These are phyloP conservation scores for Heterotilapia buettikoferi DNA, from an alignment of 2,113 vertebrate species.

Conservation along the genomic window DNA sequence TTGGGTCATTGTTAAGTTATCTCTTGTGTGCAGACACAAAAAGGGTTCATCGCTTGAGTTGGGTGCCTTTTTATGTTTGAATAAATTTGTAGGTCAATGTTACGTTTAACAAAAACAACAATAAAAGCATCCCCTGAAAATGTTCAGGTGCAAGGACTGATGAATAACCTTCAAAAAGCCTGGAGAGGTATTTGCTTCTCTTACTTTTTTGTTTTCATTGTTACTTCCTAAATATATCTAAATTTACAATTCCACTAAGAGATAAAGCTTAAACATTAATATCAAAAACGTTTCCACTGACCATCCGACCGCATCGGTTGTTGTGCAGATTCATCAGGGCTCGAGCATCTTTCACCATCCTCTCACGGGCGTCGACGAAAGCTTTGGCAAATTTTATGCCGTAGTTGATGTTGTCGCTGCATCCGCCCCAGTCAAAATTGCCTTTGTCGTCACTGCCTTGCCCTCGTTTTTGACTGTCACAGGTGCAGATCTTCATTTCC, in stretches of 20 bases:
- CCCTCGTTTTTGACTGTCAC: slow-evolving; percentile 86
- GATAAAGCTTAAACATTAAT: not conserved
- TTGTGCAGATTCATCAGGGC: slow-evolving; percentile 98
- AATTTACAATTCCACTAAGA: not conserved
- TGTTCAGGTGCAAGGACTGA: not conserved
- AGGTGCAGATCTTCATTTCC: slow-evolving; percentile 89
- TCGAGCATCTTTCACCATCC: slow-evolving; percentile 88
- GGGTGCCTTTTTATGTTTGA: not conserved
- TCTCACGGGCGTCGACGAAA: slow-evolving; percentile 94
- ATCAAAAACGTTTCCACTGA: slow-evolving; percentile 63
- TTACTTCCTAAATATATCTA: not conserved
- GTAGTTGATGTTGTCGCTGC: slow-evolving; percentile 96
- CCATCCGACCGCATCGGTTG: slow-evolving; percentile 95
- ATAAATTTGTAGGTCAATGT: not conserved
- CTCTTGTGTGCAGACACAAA: not conserved
- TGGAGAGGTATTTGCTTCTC: not conserved
- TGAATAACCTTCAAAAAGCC: not conserved
- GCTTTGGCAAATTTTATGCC: slow-evolving; percentile 92
- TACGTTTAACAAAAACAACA: not conserved
- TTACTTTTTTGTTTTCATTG: not conserved
- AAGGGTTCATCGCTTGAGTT: not conserved
- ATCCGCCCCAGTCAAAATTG: slow-evolving; percentile 95
- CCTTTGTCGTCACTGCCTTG: slow-evolving; percentile 81
- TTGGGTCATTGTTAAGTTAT: not conserved
- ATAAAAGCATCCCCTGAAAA: not conserved